These are phyloP conservation scores for Cephus pulcher DNA, from an alignment of 2,888 invertebrate genomes.

Conservation along the genomic window DNA sequence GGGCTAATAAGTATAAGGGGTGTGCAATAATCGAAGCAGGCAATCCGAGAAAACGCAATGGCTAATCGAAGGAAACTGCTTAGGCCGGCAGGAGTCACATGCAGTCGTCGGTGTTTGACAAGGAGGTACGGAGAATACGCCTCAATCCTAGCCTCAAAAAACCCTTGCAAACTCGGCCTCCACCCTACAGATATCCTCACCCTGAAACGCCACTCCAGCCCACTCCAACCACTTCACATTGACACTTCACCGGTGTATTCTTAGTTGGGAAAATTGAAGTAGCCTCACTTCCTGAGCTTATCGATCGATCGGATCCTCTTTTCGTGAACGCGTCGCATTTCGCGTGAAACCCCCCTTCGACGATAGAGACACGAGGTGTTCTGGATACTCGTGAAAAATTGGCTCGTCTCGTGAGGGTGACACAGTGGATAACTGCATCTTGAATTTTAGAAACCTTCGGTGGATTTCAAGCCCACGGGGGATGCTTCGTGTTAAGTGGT, in stretches of 20 bases:
- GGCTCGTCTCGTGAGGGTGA: background rate
- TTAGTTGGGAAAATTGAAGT: constrained; percentile 59
- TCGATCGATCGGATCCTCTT: constrained; percentile 54
- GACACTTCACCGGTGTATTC: constrained; percentile 47
- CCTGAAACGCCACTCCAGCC: constrained; percentile 43
- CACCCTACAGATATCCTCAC: background rate
- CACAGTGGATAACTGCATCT: background rate
- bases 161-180: background rate
- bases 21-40: background rate
- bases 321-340: constrained; percentile 6
- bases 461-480: background rate
- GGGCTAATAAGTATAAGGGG: background rate
- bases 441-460: background rate
- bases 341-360: background rate
- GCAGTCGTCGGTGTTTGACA: background rate
- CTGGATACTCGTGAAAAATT: background rate
- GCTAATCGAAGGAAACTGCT: background rate
- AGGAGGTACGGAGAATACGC: background rate
- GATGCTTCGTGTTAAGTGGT: constrained; percentile 5
- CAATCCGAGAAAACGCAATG: background rate
- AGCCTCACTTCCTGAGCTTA: constrained; percentile 52
- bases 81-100: background rate
- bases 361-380: background rate
- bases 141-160: background rate
- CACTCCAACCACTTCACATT: constrained; percentile 11